Evolutionary conservation across 2,888 invertebrate genomes (phyloP).

Genomic region (Chymomyza fuscimana): DNA sequence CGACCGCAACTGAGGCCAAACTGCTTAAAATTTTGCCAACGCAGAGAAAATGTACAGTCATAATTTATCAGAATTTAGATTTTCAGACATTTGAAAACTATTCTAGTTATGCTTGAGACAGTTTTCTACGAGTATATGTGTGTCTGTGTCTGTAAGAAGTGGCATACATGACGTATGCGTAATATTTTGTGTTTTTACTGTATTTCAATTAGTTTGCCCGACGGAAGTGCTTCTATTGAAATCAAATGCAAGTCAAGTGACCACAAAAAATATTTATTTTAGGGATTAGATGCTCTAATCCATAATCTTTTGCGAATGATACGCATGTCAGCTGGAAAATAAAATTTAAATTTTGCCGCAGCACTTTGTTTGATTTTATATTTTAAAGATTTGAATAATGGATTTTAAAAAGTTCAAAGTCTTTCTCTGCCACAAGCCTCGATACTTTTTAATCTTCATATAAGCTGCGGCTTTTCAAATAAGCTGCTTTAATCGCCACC

Average conservation of each 20-base stretch:
- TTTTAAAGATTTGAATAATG: too few species aligned
- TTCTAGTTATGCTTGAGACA: constrained; percentile 39
- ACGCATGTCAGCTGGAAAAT: background rate
- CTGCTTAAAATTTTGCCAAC: constrained; percentile 27
- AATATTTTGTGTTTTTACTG: constrained; percentile 21
- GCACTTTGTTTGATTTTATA: too few species aligned
- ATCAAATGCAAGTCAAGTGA: background rate
- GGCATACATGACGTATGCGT: constrained; percentile 23
- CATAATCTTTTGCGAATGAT: background rate
- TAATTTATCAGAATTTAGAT: constrained; percentile 64
- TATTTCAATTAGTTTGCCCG: constrained; percentile 9
- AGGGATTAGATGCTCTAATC: background rate
- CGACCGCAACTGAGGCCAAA: background rate
- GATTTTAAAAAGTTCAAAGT: too few species aligned
- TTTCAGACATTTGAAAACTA: constrained; percentile 59
- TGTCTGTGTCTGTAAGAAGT: constrained; percentile 3
- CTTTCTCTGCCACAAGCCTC: too few species aligned
- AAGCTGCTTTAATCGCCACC: too few species aligned
- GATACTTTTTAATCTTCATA: too few species aligned
- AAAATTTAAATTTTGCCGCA: background rate
- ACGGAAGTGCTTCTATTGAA: background rate
- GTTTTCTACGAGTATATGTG: constrained; percentile 9
- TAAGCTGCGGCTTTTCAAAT: too few species aligned
- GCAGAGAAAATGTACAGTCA: constrained; percentile 40
- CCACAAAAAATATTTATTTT: background rate